These are phyloP conservation scores for Tyria jacobaeae DNA, from an alignment of 2,888 invertebrate species.

Conservation along the genomic window DNA sequence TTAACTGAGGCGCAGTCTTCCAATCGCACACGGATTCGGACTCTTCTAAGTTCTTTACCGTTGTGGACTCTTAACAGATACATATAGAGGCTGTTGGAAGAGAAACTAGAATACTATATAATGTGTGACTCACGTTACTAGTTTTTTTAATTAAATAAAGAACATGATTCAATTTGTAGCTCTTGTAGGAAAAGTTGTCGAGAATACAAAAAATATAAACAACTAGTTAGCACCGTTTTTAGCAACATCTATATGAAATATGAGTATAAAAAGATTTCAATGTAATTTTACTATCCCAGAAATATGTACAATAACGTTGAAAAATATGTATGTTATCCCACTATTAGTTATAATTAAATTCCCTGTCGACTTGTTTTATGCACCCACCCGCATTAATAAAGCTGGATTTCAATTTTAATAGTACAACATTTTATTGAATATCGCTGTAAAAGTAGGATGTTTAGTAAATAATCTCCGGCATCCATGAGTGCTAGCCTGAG, in stretches of 20 bases:
- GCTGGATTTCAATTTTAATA: slow-evolving; percentile 20
- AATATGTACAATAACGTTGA: slow-evolving; percentile 27
- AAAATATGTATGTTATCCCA: slow-evolving; percentile 14
- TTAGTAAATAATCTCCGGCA: too few relatives aligned
- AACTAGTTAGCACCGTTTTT: background rate
- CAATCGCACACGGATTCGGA: too few relatives aligned
- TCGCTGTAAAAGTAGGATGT: slow-evolving; percentile 4
- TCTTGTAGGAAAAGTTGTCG: too few relatives aligned
- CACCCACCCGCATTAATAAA: slow-evolving; percentile 29
- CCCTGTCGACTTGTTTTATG: slow-evolving; percentile 30
- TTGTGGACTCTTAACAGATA: too few relatives aligned
- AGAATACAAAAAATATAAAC: background rate
- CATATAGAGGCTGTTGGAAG: too few relatives aligned
- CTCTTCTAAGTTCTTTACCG: too few relatives aligned
- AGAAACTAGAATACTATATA: too few relatives aligned
- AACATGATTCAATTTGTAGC: too few relatives aligned
- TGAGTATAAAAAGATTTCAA: background rate
- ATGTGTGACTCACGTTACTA: too few relatives aligned
- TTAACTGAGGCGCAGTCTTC: too few relatives aligned
- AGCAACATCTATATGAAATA: background rate
- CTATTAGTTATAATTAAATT: slow-evolving; percentile 38
- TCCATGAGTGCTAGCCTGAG: too few relatives aligned
- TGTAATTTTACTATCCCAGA: slow-evolving; percentile 31
- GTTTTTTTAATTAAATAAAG: too few relatives aligned
- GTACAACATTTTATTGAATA: slow-evolving; percentile 22